Evolutionary conservation across 2,113 vertebrate genomes (phyloP), one percentile per base, ranked within the genome.

Genomic region (Albula goreensis): DNA sequence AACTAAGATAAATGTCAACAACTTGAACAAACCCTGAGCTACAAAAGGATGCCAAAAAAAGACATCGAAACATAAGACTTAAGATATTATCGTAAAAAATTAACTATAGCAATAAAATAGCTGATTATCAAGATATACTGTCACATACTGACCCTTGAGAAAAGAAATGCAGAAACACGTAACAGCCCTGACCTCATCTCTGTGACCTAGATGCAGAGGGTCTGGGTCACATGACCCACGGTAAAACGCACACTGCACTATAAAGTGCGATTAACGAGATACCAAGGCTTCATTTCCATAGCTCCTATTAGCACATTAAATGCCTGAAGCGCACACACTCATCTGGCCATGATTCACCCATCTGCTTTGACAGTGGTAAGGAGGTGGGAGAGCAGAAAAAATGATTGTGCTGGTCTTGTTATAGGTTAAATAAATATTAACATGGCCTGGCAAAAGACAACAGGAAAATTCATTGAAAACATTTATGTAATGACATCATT

Each of bases 11-110:
- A 52, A 19, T 85, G 78, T 80, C 87, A 89, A 60, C 22, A 25
- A 82, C 86, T 87, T 92, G 85, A 90, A 87, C 91, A 91, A 92
- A 94, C 92, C 93, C 94, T 94, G 94, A 94, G 94, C 91, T 90
- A 89, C 92, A 87, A 92, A 86, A 90, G 85, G 85, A 91, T 81
- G 85, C 80, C 86, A 90, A 86, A 50, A 74, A 22, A 66, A 77
- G 6, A 63, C 88, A 86, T 82, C 81, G 31, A 85, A 83, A 87
- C 82, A 87, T 88, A 91, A 91, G 89, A 92, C 91, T 85, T 90
- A 22, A 87, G 85, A 88, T 80, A 85, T 85, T 83, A 87, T 48
- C 49, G 11, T 84, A 57, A 85, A 85, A 81, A 86, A 53, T 49
- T 50, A 70, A 60, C 25, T 22, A 56, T 53, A 81, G 50, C 17